Evolutionary conservation across 1,140 invertebrate species (phyloP).

Genomic region (Drosophila nigrodunni): DNA sequence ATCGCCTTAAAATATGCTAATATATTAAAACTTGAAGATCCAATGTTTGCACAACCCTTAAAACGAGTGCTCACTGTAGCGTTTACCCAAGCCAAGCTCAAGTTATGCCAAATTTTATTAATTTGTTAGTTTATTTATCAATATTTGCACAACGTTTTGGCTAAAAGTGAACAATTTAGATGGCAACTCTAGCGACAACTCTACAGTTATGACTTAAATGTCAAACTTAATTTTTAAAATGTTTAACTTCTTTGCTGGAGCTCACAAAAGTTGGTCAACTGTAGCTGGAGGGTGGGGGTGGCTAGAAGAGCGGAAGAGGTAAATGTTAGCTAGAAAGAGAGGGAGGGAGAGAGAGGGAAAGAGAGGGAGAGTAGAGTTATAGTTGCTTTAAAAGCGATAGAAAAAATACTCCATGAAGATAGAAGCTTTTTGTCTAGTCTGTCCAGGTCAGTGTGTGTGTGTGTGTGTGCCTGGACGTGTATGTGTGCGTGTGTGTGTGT

Average conservation of each 20-base stretch:
- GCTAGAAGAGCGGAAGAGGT: background rate
- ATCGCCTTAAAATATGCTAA: background rate
- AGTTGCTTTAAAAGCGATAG: constrained; percentile 13
- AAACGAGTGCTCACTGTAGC: background rate
- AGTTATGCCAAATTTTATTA: background rate
- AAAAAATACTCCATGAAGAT: background rate
- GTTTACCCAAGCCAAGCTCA: background rate
- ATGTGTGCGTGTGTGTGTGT: constrained; percentile 17
- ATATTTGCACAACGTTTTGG: constrained; percentile 9
- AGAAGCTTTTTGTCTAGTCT: constrained; percentile 7
- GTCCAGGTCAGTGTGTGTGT: background rate
- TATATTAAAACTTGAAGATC: background rate
- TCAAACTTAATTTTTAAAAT: background rate
- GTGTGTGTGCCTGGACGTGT: constrained; percentile 8
- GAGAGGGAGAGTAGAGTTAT: constrained; percentile 9
- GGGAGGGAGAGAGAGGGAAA: background rate
- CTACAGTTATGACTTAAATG: constrained; percentile 6
- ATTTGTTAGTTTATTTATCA: constrained; percentile 2
- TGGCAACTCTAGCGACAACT: background rate
- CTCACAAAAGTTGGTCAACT: constrained; percentile 14
- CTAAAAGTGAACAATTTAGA: constrained; percentile 6
- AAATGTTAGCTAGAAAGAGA: background rate
- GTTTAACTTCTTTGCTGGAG: background rate
- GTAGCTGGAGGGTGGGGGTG: background rate
- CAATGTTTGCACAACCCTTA: constrained; percentile 1